Base-by-base conservation (phyloP, 2,888 invertebrate genomes). In the Gymnoscelis rufifasciata region DNA sequence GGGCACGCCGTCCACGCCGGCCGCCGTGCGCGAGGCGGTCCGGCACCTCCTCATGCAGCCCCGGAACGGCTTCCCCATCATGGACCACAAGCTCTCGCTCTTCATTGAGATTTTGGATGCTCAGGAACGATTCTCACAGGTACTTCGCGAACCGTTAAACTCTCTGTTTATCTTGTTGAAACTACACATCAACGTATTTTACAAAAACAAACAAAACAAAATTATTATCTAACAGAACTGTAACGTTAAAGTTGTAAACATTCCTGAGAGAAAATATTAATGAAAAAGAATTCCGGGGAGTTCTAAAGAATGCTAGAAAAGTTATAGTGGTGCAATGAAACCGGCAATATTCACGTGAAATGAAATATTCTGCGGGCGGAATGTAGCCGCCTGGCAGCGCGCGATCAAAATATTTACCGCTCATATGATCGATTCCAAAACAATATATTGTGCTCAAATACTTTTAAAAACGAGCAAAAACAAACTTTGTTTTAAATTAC, bases 51-150 rank as follows among this genome's bases (percentile, higher is more conserved):
- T 93, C 47, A 87, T 90, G 60, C 92, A 93, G 74, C 92, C 93
- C 8, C 86, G 93, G 49, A 93, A 93, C 70, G 93, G 93, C 13
- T 93, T 93, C 79, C 92, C 92, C 64, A 92, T 93, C 71, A 91
- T 93, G 83, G 93, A 93, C 69, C 93, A 94, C 83, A 93, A 93
- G 73, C 90, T 94, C 69, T 91, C 93, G 31, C 89, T 95, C 38
- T 94, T 94, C 83, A 92, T 94, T 73, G 94, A 95, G 69, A 94
- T 95, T 64, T 90, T 95, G 76, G 94, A 94, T 74, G 93, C 94
- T 43, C 94, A 95, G 89, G 93, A 94, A 74, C 90, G 92, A 72
- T 93, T 95, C 72, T 93, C 94, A 70, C 93, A 94, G 94, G 94
- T 45, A 39, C 24, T n/a, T n/a, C n/a, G n/a, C n/a, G n/a, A n/a